Base-by-base conservation (phyloP, 2,113 vertebrate genomes). In the Eurystomus gularis region DNA sequence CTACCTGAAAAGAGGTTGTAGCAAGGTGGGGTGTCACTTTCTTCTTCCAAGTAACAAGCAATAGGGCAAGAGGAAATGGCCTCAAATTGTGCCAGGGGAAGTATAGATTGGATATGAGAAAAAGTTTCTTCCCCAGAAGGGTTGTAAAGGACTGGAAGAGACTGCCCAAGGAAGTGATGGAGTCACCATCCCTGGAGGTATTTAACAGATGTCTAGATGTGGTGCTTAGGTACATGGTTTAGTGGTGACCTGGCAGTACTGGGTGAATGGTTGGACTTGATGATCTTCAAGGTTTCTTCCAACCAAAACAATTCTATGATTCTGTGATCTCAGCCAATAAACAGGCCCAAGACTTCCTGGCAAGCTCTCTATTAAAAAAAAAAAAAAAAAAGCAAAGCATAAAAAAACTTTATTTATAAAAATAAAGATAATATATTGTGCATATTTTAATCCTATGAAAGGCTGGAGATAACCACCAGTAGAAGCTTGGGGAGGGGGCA, bases 401-500 rank as follows among this genome's bases (percentile, higher is more conserved):
- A 44, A 69, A 49, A 13, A 6, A 80, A 9, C 4, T 19, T 44
- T 40, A 62, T 46, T 72, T 70, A 17, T 37, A 7, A 73, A 61
- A 70, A 48, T 29, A 62, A 40, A 25, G 24, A 65, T 6, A 48
- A 37, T 44, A 16, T 60, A 57, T 37, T 69, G 2, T 52, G 4
- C 3, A 0, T 66, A n/a, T 69, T 78, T 91, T 37, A 60, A 21
- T 84, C 31, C 31, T 57, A 0, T 60, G 78, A 71, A 76, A 76
- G 21, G 26, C 16, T 80, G 20, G 25, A 31, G 29, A 60, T 77
- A 37, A 51, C 17, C 49, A 65, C 40, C 58, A 79, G 39, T 24
- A 79, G 51, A 61, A 62, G 20, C 8, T 14, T 2, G 1, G 24
- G 11, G 0, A 1, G 13, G 10, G 4, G 2, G n/a, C 0, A 2